A percentile compares a stretch with the other conserved stretches of the same genome.
These are phyloP conservation scores for Lateolabrax maculatus DNA, from an alignment of 2,797 vertebrate genomes.

Conservation along the genomic window DNA sequence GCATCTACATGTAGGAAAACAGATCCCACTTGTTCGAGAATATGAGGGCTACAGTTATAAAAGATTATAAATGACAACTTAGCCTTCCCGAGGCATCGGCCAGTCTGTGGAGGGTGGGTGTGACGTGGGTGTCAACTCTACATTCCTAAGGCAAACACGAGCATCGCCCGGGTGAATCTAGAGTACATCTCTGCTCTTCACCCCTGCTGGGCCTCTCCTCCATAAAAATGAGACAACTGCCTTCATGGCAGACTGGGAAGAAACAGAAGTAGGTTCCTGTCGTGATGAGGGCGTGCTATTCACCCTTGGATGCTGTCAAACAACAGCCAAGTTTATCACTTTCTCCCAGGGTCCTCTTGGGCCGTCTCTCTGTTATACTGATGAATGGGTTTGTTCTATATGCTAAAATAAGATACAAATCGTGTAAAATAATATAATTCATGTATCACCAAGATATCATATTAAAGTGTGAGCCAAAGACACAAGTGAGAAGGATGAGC, in stretches of 20 bases:
- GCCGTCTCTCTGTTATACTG: constrained; percentile 31
- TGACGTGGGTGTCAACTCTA: constrained; percentile 50
- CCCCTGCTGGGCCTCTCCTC: constrained; percentile 51
- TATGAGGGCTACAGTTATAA: not conserved
- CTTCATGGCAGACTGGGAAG: constrained; percentile 45
- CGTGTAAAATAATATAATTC: constrained; percentile 6
- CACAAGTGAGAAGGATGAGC: constrained; percentile 29
- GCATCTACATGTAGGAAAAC: constrained; percentile 1
- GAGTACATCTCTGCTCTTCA: constrained; percentile 48
- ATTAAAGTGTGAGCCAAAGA: constrained; percentile 22
- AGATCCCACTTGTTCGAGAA: constrained; percentile 1
- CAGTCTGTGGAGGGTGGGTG: constrained; percentile 36
- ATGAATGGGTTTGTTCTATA: constrained; percentile 18
- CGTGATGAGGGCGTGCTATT: constrained; percentile 52
- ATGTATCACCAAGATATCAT: constrained; percentile 25
- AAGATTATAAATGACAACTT: constrained; percentile 41
- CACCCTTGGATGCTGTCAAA: constrained; percentile 64
- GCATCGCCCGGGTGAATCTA: constrained; percentile 67
- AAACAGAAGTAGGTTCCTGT: constrained; percentile 56
- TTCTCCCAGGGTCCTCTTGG: constrained; percentile 58
- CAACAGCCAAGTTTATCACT: constrained; percentile 62
- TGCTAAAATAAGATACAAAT: constrained; percentile 10
- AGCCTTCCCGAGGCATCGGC: constrained; percentile 25
- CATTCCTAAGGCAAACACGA: constrained; percentile 66
- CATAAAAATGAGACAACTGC: constrained; percentile 58